These are phyloP conservation scores for Pammene fasciana DNA, from an alignment of 2,888 invertebrate species.

Conservation along the genomic window DNA sequence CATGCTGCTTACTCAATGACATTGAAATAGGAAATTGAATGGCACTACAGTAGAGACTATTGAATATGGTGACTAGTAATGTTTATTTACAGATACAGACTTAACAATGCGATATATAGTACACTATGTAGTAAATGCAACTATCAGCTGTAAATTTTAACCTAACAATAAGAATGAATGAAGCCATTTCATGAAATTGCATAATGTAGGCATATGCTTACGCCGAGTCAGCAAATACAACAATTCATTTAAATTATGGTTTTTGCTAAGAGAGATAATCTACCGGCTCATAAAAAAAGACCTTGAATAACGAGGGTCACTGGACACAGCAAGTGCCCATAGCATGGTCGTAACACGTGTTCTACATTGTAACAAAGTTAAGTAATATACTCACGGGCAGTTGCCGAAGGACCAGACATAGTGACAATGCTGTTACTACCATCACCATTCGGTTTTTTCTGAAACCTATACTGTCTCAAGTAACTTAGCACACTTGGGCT, in stretches of 20 bases:
- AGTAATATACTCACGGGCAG: slow-evolving; percentile 67
- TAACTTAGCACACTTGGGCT: slow-evolving; percentile 85
- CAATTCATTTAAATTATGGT: neutral
- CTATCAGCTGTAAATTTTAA: slow-evolving; percentile 34
- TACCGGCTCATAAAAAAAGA: slow-evolving; percentile 47
- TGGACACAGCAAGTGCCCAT: slow-evolving; percentile 55
- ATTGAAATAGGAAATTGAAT: neutral
- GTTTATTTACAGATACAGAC: neutral
- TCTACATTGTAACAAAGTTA: slow-evolving; percentile 24
- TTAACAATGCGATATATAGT: neutral
- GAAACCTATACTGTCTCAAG: slow-evolving; percentile 87
- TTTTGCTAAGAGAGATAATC: neutral
- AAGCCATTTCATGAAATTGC: slow-evolving; percentile 18
- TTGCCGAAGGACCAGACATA: slow-evolving; percentile 66
- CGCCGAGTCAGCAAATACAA: slow-evolving; percentile 1
- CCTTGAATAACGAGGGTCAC: slow-evolving; percentile 55
- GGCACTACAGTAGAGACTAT: neutral
- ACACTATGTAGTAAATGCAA: slow-evolving; percentile 8
- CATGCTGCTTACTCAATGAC: neutral
- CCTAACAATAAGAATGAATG: slow-evolving; percentile 13
- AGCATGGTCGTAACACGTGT: slow-evolving; percentile 56
- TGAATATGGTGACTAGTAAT: neutral
- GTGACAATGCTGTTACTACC: slow-evolving; percentile 65
- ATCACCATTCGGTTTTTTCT: slow-evolving; percentile 82
- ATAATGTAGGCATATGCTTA: slow-evolving; percentile 24